These are phyloP conservation scores for Ariopsis seemanni DNA, from an alignment of 2,113 vertebrate species.

Conservation along the genomic window DNA sequence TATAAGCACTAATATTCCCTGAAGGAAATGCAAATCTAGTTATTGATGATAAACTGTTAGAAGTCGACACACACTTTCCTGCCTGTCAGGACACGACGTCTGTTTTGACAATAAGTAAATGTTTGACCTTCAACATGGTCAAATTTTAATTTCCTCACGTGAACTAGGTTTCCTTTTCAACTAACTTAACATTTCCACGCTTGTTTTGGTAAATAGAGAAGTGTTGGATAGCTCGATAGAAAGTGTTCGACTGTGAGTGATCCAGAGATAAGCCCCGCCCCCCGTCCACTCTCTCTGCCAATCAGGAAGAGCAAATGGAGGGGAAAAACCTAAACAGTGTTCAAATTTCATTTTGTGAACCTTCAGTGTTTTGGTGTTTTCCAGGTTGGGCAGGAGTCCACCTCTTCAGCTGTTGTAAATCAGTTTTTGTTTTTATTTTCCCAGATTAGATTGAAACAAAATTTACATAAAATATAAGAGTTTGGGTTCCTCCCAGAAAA, in stretches of 20 bases:
- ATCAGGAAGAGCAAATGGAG: neutral
- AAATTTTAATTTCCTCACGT: neutral
- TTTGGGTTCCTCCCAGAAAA: neutral
- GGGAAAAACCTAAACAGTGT: neutral
- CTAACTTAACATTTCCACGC: neutral
- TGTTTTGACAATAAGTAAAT: neutral
- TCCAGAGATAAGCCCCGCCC: neutral
- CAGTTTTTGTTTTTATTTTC: neutral
- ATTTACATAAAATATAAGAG: neutral
- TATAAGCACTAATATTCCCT: too few relatives aligned
- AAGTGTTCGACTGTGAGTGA: neutral
- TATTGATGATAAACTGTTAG: too few relatives aligned
- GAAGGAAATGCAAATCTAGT: too few relatives aligned
- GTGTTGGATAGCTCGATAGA: too few relatives aligned
- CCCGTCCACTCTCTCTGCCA: neutral
- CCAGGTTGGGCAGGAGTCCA: neutral
- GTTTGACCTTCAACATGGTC: neutral
- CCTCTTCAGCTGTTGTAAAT: neutral
- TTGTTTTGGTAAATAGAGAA: neutral
- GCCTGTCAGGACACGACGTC: too few relatives aligned
- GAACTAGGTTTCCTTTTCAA: neutral
- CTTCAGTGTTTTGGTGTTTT: neutral
- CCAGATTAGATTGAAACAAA: neutral
- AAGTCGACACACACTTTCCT: too few relatives aligned
- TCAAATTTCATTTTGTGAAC: neutral